Evolutionary conservation across 2,113 vertebrate species (phyloP).

Genomic region (Donacobius atricapilla): DNA sequence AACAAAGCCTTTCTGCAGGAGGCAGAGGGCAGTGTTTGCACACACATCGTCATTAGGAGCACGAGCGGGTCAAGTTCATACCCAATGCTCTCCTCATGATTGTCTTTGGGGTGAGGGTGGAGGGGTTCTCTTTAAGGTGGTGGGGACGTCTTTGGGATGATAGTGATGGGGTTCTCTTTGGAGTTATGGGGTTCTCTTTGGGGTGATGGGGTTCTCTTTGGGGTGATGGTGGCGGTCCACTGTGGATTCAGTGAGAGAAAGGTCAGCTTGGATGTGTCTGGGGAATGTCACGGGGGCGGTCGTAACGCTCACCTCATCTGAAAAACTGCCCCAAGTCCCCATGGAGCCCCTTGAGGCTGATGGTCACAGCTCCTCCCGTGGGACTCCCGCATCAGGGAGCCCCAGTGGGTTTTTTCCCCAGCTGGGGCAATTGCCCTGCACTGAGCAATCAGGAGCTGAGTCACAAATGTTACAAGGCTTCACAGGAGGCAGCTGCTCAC

Average conservation of each 20-base stretch:
- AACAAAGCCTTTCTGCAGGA: background rate
- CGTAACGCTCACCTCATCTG: background rate
- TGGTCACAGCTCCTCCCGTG: fast-evolving
- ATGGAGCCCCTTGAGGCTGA: background rate
- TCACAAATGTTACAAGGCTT: background rate
- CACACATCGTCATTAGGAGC: background rate
- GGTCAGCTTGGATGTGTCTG: background rate
- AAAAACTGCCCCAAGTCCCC: background rate
- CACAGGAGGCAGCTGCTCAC: background rate
- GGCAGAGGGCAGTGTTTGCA: slow-evolving; percentile 67
- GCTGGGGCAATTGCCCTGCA: background rate
- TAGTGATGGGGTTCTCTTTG: too few relatives aligned
- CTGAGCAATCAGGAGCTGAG: background rate
- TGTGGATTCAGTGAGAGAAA: background rate
- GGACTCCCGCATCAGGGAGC: fast-evolving
- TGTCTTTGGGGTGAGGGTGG: background rate
- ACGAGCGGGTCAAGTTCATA: background rate
- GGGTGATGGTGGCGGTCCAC: background rate
- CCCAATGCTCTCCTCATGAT: background rate
- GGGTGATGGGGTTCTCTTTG: background rate
- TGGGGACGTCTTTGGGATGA: background rate
- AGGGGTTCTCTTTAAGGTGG: background rate
- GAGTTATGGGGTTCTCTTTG: background rate
- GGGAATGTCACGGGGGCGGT: fast-evolving
- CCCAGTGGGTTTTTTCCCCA: fast-evolving